phyloP scores from a whole-genome alignment of 2,888 invertebrate genomes.

The Caenorhabditis virilis region DNA sequence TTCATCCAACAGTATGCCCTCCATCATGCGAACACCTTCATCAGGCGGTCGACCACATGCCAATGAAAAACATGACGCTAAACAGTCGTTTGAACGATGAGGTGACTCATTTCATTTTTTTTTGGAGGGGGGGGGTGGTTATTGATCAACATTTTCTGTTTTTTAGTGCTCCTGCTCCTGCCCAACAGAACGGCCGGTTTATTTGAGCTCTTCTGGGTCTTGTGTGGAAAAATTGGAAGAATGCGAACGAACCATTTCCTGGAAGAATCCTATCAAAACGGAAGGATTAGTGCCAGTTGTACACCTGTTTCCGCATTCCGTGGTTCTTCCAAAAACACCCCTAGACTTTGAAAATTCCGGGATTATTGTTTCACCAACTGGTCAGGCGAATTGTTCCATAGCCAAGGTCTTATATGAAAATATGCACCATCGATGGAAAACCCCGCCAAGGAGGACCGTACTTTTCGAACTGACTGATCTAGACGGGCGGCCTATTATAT shows the following conservation, averaged over 20 bases:
- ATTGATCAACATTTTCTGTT: not conserved
- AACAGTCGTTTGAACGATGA: not conserved
- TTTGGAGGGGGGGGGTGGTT: not conserved
- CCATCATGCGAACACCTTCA: conserved; percentile 49
- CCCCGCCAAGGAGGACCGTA: conserved; percentile 8
- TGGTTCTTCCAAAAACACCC: conserved; percentile 8
- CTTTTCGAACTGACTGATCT: conserved; percentile 28
- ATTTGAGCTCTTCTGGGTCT: conserved; percentile 43
- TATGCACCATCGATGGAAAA: conserved; percentile 35
- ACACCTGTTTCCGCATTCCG: conserved; percentile 12
- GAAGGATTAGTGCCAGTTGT: conserved; percentile 14
- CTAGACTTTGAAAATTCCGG: conserved; percentile 9
- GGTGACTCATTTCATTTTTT: not conserved
- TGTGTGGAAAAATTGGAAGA: conserved; percentile 38
- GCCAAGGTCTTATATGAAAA: conserved; percentile 33
- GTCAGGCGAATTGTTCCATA: conserved; percentile 39
- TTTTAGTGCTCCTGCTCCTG: conserved; percentile 49
- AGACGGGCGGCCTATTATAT: conserved; percentile 17
- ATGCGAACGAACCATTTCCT: conserved; percentile 15
- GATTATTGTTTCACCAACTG: conserved; percentile 6
- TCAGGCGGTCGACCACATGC: conserved; percentile 19
- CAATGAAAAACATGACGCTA: conserved; percentile 4
- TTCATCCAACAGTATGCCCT: conserved; percentile 51
- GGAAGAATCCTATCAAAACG: conserved; percentile 3
- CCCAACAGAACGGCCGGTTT: conserved; percentile 45